These are phyloP conservation scores for Ochropleura leucogaster DNA, from an alignment of 2,888 invertebrate species.

Conservation along the genomic window DNA sequence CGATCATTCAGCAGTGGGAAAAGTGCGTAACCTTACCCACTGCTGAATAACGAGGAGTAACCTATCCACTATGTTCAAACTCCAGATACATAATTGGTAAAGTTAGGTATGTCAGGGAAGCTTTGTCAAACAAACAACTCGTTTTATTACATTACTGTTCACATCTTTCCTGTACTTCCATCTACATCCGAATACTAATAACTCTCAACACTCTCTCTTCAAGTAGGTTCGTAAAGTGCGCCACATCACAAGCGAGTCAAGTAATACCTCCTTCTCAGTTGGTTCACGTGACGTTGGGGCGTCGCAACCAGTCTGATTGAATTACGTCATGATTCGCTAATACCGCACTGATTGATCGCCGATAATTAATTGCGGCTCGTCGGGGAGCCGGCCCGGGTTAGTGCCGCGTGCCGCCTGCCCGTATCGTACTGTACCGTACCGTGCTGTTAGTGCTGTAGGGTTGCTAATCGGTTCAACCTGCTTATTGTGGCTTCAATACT, in stretches of 20 bases:
- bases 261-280: constrained; percentile 30
- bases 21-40: background rate
- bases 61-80: background rate
- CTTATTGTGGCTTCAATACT: constrained; percentile 13
- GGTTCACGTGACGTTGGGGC: constrained; percentile 8
- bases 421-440: too few relatives aligned
- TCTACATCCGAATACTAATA: constrained; percentile 8
- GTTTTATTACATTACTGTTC: background rate
- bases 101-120: too few relatives aligned
- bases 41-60: background rate
- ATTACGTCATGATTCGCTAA: constrained; percentile 63
- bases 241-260: constrained; percentile 41
- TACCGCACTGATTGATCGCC: constrained; percentile 54
- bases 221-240: constrained; percentile 4
- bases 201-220: constrained; percentile 1
- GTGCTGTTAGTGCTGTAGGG: constrained; percentile 1
- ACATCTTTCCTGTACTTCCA: background rate
- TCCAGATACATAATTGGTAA: background rate
- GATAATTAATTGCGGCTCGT: constrained; percentile 52
- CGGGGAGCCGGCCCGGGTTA: constrained; percentile 2
- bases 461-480: constrained; percentile 18
- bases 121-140: background rate
- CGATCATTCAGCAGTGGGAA: too few relatives aligned
- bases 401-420: constrained; percentile 3
- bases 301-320: constrained; percentile 56